Base-by-base conservation (phyloP, 2,888 invertebrate species). In the Epinotia bilunana region DNA sequence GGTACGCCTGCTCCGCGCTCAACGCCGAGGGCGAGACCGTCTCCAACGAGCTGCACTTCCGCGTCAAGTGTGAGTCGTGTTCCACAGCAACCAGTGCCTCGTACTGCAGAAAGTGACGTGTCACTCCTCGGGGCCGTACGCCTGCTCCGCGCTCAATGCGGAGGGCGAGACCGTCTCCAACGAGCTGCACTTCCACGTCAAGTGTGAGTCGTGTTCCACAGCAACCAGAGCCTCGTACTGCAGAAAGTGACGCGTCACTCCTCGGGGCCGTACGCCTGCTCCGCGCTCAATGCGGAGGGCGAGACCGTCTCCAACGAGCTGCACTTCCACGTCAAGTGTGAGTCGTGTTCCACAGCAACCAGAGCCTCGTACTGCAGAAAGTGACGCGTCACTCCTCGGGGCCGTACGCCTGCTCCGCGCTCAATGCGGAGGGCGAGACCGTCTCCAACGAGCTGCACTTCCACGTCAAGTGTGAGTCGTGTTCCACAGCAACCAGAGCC, bases 91-190 rank as follows among this genome's bases (percentile, higher is more conserved):
- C 20, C 20, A 20, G 20, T 1, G 98, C 88, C 95, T 98, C 81
- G 98, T 98, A 78, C 95, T 98, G 86, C 98, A 98, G 92, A 97
- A 97, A 92, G 98, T 98, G 83, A 97, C 97, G 77, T 95, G 97
- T 79, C 96, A 96, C 89, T 97, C 97, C 88, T 97, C 97, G 79
- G 98, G 98, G 78, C 95, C 96, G 82, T 98, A 98, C 94, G 96
- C 97, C 80, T 98, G 98, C 93, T 96, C 97, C 78, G 98, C 98
- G 77, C 96, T 97, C 84, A 98, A 98, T 92, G 96, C 96, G 72
- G 97, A 98, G 91, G 98, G 98, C 39, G 98, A 98, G 94, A 97
- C 98, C 69, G 95, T 96, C 87, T 98, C 98, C 94, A 97, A 98
- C 90, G 96, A 97, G 87, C 95, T 98, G 81, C 96, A 96, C 80